Evolutionary conservation across 2,797 vertebrate species (phyloP), one percentile per base, ranked within the genome.

Genomic region (Odontamblyopus rebecca): DNA sequence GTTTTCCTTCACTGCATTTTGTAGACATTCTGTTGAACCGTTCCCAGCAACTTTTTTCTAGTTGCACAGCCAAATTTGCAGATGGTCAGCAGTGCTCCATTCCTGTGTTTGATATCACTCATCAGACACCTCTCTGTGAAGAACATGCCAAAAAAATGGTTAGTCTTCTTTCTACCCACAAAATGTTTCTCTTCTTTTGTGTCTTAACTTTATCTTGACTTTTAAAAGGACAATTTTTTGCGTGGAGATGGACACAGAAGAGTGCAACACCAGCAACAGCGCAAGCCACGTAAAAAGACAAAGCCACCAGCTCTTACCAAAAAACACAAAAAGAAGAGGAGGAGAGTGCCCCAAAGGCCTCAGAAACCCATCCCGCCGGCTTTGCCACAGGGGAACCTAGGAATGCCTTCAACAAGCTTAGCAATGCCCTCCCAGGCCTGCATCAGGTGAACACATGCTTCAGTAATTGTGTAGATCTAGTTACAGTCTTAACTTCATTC

Each of bases 101-200:
- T 90, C 97, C 98, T 5, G 98, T 99, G 87, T 99, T 99, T 85
- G 98, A 99, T 89, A 97, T 99, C 89, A 99, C 95, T 13, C 98
- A 99, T 91, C 98, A 99, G 93, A 99, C 98, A 23, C 98, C 98
- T 85, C 94, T 99, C 80, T 99, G 98, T 2, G 97, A 99, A 90
- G 98, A 99, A 92, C 98, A 99, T 93, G 98, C 98, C 96, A 97
- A 99, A 95, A 99, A 99, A 92, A 99, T 99, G 98, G 98, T 99
- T 87, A 93, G 93, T 80, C 68, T 16, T 30, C 0, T 8, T 63
- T 59, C 6, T 23, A 35, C 51, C 4, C 8, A 9, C 23, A 50
- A 41, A 65, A 16, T 50, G 18, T 50, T 8, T 48, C 48, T 48
- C 13, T 26, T 2, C 51, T 11, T 53, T 51, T 11, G 4, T 30